These are phyloP conservation scores for Chionodraco myersi DNA, from an alignment of 2,113 vertebrate genomes.

Conservation along the genomic window DNA sequence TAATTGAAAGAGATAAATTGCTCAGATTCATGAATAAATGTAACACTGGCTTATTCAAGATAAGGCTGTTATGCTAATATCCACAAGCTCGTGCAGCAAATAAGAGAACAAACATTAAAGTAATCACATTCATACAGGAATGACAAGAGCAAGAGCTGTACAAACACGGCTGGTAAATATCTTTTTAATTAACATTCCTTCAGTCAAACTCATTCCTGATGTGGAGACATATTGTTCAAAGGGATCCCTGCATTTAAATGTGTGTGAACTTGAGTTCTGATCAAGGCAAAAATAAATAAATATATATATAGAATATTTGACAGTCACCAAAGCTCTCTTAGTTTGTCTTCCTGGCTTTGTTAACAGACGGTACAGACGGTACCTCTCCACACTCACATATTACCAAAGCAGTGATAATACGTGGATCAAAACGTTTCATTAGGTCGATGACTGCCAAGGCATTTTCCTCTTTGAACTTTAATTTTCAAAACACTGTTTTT, in stretches of 20 bases:
- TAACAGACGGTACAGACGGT: not conserved
- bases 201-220: slow-evolving; percentile 12
- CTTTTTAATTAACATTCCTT: slow-evolving; percentile 25
- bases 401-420: not conserved
- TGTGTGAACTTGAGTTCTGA: not conserved
- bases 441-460: slow-evolving; percentile 25
- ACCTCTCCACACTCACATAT: not conserved
- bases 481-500: no score
- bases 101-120: not conserved
- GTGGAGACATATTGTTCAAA: slow-evolving; percentile 4
- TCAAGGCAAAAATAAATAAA: slow-evolving; percentile 5
- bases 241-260: slow-evolving; percentile 4
- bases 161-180: not conserved
- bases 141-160: not conserved
- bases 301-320: not conserved
- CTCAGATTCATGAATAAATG: not conserved
- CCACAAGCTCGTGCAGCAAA: not conserved
- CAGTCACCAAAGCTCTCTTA: not conserved
- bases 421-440: slow-evolving; percentile 30
- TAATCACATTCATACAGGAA: slow-evolving; percentile 14
- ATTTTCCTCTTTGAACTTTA: no score
- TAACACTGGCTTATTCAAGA: slow-evolving; percentile 7
- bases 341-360: slow-evolving; percentile 14
- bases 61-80: slow-evolving; percentile 1
- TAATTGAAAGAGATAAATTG: not conserved